Percentiles rank a stretch among this genome's conserved stretches.
Conservation (phyloP, 2,888 invertebrate species). For the Lydus trimaculatus region DNA sequence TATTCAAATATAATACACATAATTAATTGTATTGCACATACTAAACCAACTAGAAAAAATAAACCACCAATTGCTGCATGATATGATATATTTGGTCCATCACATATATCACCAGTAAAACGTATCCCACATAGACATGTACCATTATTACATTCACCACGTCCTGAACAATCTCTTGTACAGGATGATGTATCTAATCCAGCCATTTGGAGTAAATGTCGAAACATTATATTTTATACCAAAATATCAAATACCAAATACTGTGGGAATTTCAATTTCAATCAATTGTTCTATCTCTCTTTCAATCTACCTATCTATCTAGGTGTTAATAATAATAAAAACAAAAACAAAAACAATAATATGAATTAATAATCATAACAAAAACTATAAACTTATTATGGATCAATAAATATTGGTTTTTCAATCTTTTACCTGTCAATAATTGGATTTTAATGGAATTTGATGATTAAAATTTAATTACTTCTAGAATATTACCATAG, state of each 20-base stretch:
- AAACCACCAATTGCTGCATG: conserved; percentile 76
- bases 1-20: conserved; percentile 86
- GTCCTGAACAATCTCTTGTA: conserved; percentile 82
- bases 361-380: too few relatives aligned
- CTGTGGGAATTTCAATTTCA: too few relatives aligned
- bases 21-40: conserved; percentile 84
- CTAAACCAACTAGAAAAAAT: conserved; percentile 83
- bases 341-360: too few relatives aligned
- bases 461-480: too few relatives aligned
- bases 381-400: too few relatives aligned
- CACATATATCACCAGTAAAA: conserved; percentile 84
- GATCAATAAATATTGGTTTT: too few relatives aligned
- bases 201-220: conserved; percentile 58
- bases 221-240: conserved; percentile 50
- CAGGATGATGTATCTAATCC: conserved; percentile 64
- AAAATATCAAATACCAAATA: too few relatives aligned
- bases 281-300: not conserved
- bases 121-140: conserved; percentile 91
- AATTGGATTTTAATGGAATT: too few relatives aligned
- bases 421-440: too few relatives aligned
- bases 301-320: not conserved
- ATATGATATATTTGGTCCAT: conserved; percentile 83
- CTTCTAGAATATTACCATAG: too few relatives aligned
- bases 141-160: conserved; percentile 91
- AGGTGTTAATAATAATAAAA: not conserved